Evolutionary conservation across 64 coral and sea anemone genomes (phyloP), one percentile per base, ranked within the genome.

Genomic region (Pocillopora damicornis): DNA sequence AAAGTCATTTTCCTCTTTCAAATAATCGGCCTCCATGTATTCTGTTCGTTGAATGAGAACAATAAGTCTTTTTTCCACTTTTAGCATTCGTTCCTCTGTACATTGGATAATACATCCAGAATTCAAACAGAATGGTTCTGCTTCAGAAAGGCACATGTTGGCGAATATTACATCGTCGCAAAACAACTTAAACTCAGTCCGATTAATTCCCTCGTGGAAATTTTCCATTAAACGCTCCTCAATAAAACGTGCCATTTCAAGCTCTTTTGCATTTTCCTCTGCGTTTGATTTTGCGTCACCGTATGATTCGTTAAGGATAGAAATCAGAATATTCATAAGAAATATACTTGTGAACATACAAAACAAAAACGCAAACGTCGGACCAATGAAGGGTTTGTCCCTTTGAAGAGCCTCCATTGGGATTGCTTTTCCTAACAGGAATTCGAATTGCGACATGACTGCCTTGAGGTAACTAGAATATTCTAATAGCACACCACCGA

Each of bases 181-280:
- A 63, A 37, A 82, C 17, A 82, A 42, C 61, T 82, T 82, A 17
- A 82, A 82, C 22, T 82, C 30, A 66, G 34, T 35, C 66, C 35
- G 60, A 13, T 38, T 66, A 66, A 22, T 65, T 15, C 13, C 22
- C 45, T 37, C 17, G 11, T 82, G 30, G 34, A 82, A 35, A 14
- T 75, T 60, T 18, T 75, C 56, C 2, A 9, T 25, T 2, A 93
- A 30, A 18, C 91, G 79, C 56, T 93, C 79, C 36, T 51, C 59
- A 9, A 93, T 89, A 56, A 93, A 93, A 11, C 75, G 60, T 60
- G 77, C 91, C 74, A 93, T 89, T 61, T 93, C 91, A 15, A 83
- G 81, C 61, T 93, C 87, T 62, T 86, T 56, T 1, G 80, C 80
- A 73, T 68, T 18, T 66, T 83, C 36, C 7, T 89, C 35, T 17